Percentiles rank a stretch among this genome's conserved stretches.
These are phyloP conservation scores for Coptodon bakossiorum DNA, from an alignment of 2,113 vertebrate genomes.

Conservation along the genomic window DNA sequence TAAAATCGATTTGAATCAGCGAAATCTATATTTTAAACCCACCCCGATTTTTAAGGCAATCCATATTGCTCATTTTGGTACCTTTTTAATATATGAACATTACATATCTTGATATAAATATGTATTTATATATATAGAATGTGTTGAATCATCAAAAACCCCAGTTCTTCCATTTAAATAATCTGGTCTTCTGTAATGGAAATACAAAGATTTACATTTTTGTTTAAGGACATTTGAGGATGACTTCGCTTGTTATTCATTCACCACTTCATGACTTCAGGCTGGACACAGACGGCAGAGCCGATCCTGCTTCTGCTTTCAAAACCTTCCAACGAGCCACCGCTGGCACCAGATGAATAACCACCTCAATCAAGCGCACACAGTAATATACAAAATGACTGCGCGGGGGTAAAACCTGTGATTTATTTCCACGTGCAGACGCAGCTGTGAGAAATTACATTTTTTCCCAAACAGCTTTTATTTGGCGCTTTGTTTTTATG, in stretches of 20 bases:
- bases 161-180: neutral
- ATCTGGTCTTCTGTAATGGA: neutral
- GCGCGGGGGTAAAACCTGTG: neutral
- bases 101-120: neutral
- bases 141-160: neutral
- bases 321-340: neutral
- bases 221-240: neutral
- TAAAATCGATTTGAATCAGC: neutral
- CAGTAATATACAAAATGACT: neutral
- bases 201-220: neutral
- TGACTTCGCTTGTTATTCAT: neutral
- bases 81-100: neutral
- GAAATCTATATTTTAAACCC: rapidly evolving
- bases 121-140: neutral
- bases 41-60: neutral
- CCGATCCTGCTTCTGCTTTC: neutral
- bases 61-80: neutral
- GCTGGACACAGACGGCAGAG: neutral
- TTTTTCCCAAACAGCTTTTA: neutral
- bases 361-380: neutral
- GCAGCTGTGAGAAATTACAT: neutral
- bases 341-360: neutral
- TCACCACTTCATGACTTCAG: neutral
- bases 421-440: neutral
- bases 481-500: neutral